These are phyloP conservation scores for Athene cunicularia DNA, from an alignment of 2,113 vertebrate species.

Conservation along the genomic window DNA sequence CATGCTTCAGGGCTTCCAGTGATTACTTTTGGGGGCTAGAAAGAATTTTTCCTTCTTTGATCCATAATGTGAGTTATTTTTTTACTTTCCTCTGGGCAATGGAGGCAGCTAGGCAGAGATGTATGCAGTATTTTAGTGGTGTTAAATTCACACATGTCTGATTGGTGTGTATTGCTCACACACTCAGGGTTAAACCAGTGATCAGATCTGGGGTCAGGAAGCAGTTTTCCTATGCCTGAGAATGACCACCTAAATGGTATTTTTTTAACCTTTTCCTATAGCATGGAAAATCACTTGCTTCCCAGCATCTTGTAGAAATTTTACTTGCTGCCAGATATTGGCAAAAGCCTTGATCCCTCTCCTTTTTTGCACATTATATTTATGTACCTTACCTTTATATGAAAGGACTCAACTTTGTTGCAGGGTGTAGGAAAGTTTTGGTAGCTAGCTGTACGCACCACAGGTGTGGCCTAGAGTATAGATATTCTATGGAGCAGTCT, in stretches of 20 bases:
- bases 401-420: not conserved
- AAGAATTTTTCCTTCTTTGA: conserved; percentile 33
- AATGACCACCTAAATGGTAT: not conserved
- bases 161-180: not conserved
- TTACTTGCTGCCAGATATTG: not conserved
- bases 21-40: conserved; percentile 9
- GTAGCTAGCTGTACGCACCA: not conserved
- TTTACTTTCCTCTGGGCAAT: not conserved
- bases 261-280: not conserved
- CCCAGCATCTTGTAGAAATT: not conserved
- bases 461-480: not conserved
- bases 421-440: not conserved
- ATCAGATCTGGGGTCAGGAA: not conserved
- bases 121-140: not conserved
- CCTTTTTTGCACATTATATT: not conserved
- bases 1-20: not conserved
- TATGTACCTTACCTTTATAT: not conserved
- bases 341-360: not conserved
- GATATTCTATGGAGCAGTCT: not conserved
- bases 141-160: not conserved
- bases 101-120: not conserved
- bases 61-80: not conserved
- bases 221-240: not conserved
- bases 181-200: not conserved
- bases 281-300: not conserved